Conservation (phyloP, 2,888 invertebrate genomes). For the Stenchaetothrips biformis region DNA sequence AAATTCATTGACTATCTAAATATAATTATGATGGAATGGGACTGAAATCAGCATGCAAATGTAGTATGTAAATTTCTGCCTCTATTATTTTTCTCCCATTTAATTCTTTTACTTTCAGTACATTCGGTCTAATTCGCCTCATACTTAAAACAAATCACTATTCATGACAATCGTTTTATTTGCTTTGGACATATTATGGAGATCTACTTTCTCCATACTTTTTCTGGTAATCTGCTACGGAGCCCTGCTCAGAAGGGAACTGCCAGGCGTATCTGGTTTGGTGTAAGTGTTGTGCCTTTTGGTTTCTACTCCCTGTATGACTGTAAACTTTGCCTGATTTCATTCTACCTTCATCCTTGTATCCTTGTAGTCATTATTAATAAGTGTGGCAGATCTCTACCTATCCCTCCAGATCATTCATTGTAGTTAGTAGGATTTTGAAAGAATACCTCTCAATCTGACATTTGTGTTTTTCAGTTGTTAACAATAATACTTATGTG, state of each 20-base stretch:
- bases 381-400: background rate
- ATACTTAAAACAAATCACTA: background rate
- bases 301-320: background rate
- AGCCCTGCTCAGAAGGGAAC: background rate
- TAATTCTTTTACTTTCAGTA: background rate
- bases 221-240: background rate
- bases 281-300: background rate
- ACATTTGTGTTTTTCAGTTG: background rate
- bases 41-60: no score
- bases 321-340: background rate
- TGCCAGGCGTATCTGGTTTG: background rate
- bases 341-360: background rate
- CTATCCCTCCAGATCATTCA: background rate
- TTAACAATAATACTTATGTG: background rate
- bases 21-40: no score
- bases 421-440: background rate
- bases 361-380: no score
- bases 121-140: background rate
- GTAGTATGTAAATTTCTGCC: background rate
- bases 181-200: no score
- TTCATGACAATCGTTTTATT: background rate
- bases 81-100: background rate
- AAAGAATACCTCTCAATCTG: background rate
- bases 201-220: background rate
- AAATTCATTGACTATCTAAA: background rate